phyloP scores from a whole-genome alignment of 2,888 invertebrate genomes.

The Dermolepida albohirtum region DNA sequence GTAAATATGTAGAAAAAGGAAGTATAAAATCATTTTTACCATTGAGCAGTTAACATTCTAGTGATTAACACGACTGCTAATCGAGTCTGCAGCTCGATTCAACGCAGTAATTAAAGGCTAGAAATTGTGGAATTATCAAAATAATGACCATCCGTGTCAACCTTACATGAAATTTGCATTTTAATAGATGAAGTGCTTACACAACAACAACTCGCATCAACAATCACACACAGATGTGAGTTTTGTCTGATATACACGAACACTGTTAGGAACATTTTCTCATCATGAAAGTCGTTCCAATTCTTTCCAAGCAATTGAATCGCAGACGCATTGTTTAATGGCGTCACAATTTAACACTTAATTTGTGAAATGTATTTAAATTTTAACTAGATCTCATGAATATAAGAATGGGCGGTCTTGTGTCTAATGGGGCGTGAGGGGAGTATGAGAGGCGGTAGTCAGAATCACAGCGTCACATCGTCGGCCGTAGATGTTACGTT shows the following conservation, averaged over 20 bases:
- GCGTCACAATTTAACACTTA: conserved; percentile 53
- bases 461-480: conserved; percentile 5
- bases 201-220: conserved; percentile 19
- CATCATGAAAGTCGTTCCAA: conserved; percentile 49
- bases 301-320: conserved; percentile 51
- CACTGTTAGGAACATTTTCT: conserved; percentile 3
- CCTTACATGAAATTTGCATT: conserved; percentile 28
- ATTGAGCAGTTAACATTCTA: no score
- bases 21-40: no score
- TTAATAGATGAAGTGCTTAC: conserved; percentile 22
- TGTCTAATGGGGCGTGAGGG: conserved; percentile 15
- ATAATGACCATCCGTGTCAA: background rate
- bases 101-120: no score
- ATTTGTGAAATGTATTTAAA: conserved; percentile 56
- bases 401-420: conserved; percentile 22
- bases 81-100: no score
- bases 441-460: background rate
- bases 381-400: conserved; percentile 50
- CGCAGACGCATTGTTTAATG: conserved; percentile 49
- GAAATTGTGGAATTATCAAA: no score
- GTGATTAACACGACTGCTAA: no score
- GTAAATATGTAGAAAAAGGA: no score
- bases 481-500: conserved; percentile 6
- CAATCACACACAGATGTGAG: conserved; percentile 17
- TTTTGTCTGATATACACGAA: background rate